phyloP scores from a whole-genome alignment of 2,888 invertebrate genomes.

The Archips xylosteana region DNA sequence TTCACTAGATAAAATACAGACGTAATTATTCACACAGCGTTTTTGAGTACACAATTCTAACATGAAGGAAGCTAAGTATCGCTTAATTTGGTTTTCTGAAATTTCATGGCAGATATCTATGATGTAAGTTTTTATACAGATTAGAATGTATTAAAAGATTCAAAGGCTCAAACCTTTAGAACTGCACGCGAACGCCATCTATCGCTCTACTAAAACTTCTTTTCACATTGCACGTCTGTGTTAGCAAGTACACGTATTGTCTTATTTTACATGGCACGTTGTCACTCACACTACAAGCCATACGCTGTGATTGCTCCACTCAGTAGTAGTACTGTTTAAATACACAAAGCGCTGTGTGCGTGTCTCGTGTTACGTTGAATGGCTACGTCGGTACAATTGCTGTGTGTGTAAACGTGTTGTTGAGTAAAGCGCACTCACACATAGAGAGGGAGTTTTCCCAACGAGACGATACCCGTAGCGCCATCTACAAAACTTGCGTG shows the following conservation, averaged over 20 bases:
- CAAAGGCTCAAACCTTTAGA: background rate
- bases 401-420: conserved; percentile 55
- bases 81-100: too few relatives aligned
- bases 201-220: conserved; percentile 47
- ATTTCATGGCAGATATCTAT: too few relatives aligned
- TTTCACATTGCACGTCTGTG: conserved; percentile 48
- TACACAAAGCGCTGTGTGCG: conserved; percentile 51
- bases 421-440: conserved; percentile 59
- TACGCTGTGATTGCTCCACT: conserved; percentile 9
- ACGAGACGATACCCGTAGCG: conserved; percentile 65
- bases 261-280: conserved; percentile 49
- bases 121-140: too few relatives aligned
- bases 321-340: conserved; percentile 20
- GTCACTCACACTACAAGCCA: conserved; percentile 16
- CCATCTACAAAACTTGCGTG: conserved; percentile 65
- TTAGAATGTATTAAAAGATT: background rate
- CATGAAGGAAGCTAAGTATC: too few relatives aligned
- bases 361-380: conserved; percentile 51
- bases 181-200: conserved; percentile 64
- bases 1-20: too few relatives aligned
- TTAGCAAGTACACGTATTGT: conserved; percentile 51
- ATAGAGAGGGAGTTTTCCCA: conserved; percentile 59
- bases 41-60: too few relatives aligned
- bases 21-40: too few relatives aligned
- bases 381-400: conserved; percentile 39